Conservation (phyloP, 2,113 vertebrate genomes). For the Aramus guarauna region DNA sequence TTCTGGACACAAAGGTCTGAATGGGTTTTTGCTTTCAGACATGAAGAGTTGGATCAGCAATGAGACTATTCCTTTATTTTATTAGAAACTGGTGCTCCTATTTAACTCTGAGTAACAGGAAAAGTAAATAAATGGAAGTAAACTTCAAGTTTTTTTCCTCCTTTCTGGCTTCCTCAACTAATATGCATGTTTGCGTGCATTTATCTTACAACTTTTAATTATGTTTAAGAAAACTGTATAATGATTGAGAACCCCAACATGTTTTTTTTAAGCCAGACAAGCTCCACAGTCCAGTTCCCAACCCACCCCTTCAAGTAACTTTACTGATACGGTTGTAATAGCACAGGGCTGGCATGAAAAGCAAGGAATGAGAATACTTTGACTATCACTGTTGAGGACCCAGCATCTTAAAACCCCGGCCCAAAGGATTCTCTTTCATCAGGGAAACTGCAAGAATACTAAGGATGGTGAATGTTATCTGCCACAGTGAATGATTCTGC, state of each 20-base stretch:
- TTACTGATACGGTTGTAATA: not conserved
- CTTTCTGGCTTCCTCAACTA: not conserved
- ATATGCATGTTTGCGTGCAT: not conserved
- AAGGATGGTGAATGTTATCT: not conserved
- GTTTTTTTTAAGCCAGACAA: not conserved
- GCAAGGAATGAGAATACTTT: not conserved
- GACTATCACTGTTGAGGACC: not conserved
- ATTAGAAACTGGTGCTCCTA: not conserved
- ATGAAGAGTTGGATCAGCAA: not conserved
- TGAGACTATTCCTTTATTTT: not conserved
- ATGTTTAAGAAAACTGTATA: not conserved
- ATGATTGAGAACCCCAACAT: not conserved
- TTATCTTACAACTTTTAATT: not conserved
- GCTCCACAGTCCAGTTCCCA: not conserved
- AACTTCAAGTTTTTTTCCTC: not conserved
- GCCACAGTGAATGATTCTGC: fast-evolving
- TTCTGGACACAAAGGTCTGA: not conserved
- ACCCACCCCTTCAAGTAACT: not conserved
- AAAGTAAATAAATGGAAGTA: not conserved
- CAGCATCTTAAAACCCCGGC: not conserved
- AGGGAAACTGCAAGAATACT: not conserved
- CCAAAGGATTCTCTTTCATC: not conserved
- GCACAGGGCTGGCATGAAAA: not conserved
- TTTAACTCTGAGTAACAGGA: not conserved
- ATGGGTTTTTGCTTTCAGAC: not conserved